These are phyloP conservation scores for Psittacus erithacus DNA, from an alignment of 2,113 vertebrate genomes.

Conservation along the genomic window DNA sequence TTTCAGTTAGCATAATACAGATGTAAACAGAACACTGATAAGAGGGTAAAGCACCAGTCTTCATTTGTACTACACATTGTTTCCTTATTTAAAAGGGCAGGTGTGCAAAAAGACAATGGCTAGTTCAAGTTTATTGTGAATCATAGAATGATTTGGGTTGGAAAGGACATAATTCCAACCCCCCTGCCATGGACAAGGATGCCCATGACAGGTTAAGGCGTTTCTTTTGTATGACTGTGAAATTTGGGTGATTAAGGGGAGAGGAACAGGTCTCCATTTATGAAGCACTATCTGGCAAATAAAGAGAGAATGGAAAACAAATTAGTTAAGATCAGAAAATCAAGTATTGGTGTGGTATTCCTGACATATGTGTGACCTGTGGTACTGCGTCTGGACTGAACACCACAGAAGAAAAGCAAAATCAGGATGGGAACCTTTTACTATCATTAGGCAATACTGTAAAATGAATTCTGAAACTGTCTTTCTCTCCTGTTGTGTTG, in stretches of 20 bases:
- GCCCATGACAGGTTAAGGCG: not conserved
- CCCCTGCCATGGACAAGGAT: not conserved
- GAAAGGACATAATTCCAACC: not conserved
- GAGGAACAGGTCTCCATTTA: not conserved
- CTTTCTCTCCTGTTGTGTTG: not conserved
- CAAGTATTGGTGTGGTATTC: not conserved
- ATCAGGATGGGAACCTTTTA: not conserved
- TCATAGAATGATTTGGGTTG: not conserved
- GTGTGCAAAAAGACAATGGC: not conserved
- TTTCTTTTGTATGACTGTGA: not conserved
- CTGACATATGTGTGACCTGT: not conserved
- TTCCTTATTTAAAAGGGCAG: not conserved
- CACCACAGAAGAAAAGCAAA: not conserved
- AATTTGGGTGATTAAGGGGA: not conserved
- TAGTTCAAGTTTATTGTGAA: not conserved
- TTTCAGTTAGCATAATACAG: not conserved
- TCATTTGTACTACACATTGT: not conserved
- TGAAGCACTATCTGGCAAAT: not conserved
- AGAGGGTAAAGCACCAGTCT: not conserved
- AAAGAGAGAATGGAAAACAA: not conserved
- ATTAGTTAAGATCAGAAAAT: not conserved
- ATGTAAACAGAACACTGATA: not conserved
- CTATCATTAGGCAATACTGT: not conserved
- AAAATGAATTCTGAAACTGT: not conserved
- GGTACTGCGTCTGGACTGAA: not conserved